Conservation (phyloP, 1,140 invertebrate species). For the Drosophila nigrodunni region DNA sequence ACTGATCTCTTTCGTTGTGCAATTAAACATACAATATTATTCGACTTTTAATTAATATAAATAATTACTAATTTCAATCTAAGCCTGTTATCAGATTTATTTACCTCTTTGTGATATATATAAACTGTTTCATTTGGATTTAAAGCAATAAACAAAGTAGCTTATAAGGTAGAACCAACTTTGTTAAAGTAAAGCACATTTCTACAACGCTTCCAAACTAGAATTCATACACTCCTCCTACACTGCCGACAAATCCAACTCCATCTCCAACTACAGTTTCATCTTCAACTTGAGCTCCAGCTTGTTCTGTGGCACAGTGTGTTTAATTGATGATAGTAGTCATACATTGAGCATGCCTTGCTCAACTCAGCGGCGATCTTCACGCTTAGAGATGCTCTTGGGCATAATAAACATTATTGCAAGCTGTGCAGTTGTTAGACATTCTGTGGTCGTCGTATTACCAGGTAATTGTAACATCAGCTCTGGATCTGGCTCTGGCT, state of each 20-base stretch:
- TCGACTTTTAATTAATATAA: too few species aligned
- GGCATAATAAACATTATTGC: constrained; percentile 13
- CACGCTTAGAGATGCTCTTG: constrained; percentile 1
- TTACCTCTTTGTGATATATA: too few species aligned
- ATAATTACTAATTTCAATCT: too few species aligned
- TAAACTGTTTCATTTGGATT: too few species aligned
- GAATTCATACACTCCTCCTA: too few species aligned
- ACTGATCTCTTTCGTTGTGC: too few species aligned
- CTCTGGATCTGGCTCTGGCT: constrained; percentile 20
- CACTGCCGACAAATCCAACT: neutral
- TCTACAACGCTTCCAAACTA: neutral
- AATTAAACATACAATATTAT: too few species aligned
- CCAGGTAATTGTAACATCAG: constrained; percentile 76
- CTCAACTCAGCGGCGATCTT: constrained; percentile 12
- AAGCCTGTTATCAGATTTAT: too few species aligned
- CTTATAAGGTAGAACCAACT: too few species aligned
- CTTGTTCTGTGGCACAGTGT: neutral
- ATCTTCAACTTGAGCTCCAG: neutral
- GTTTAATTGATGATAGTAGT: constrained; percentile 41
- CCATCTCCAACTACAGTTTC: neutral
- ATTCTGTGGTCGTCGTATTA: constrained; percentile 76
- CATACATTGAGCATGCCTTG: constrained; percentile 1
- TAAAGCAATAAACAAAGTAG: too few species aligned
- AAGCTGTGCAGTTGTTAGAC: constrained; percentile 59
- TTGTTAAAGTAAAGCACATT: neutral